Evolutionary conservation across 2,113 vertebrate genomes (phyloP).

Genomic region (Tupaia tana): DNA sequence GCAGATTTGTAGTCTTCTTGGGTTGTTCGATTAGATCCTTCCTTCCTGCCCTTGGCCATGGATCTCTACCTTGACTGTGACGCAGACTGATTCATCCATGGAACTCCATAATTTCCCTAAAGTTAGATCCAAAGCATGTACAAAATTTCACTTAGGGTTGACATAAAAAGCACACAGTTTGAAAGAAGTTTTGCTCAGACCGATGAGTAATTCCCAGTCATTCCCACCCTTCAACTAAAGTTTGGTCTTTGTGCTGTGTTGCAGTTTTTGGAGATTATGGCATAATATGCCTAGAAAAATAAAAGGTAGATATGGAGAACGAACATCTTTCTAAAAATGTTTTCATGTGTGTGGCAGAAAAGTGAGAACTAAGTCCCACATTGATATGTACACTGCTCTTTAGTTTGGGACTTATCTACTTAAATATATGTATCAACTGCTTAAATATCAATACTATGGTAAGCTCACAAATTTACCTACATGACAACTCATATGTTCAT

Average conservation of each 20-base stretch:
- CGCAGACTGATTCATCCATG: neutral
- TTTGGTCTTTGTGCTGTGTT: neutral
- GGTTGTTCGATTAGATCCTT: neutral
- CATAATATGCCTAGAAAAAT: neutral
- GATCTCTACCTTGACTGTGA: neutral
- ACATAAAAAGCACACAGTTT: neutral
- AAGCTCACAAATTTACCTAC: neutral
- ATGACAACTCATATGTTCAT: neutral
- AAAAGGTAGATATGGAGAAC: neutral
- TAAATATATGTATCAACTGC: neutral
- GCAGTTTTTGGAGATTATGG: neutral
- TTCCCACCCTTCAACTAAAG: neutral
- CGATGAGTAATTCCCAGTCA: neutral
- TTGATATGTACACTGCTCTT: neutral
- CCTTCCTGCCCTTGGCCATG: neutral
- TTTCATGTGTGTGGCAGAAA: neutral
- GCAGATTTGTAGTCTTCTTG: neutral
- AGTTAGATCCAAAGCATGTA: neutral
- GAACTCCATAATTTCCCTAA: neutral
- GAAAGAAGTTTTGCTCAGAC: neutral
- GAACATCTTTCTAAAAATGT: neutral
- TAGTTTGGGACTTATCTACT: neutral
- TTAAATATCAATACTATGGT: neutral
- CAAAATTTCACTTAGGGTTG: slow-evolving; percentile 11
- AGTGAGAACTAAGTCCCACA: neutral